Evolutionary conservation across 64 coral and sea anemone genomes (phyloP), one percentile per base, ranked within the genome.

Genomic region (Catalaphyllia jardinei): DNA sequence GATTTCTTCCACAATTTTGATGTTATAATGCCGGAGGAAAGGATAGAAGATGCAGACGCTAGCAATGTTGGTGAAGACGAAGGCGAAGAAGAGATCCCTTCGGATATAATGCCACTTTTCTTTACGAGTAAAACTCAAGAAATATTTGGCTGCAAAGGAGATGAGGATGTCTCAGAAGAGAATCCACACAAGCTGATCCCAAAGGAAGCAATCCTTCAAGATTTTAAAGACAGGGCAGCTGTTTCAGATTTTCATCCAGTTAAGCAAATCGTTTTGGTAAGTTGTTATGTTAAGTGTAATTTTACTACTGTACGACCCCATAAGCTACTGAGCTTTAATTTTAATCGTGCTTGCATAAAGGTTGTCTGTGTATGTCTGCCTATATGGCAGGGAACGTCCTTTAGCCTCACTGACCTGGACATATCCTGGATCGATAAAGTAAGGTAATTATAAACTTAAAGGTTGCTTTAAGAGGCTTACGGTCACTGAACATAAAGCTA

Each of bases 121-220:
- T 99, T 99, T 61, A 99, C 97, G 0, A 99, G 94, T 71, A 99
- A 99, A 79, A 99, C 97, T 0, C 97, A 99, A 80, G 93, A 99
- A 76, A 93, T 99, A 76, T 99, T 99, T 93, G 94, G 79, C 64
- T 99, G 97, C 86, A 93, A 86, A 31, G 97, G 90, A 19, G 97
- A 95, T 55, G 97, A 99, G 62, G 97, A 95, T 89, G 97, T 99
- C n/a, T 95, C 88, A 12, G 97, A 91, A 22, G 97, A 99, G 51
- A 99, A 93, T 69, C 97, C 97, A 35, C 88, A 72, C 75, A 99
- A 99, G 54, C 31, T 95, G 39, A 91, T 99, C 67, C 46, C 61
- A 69, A 99, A 99, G 73, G 97, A 93, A 60, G 73, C 88, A 52
- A 93, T 99, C 46, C 50, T 95, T 52, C 91, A 95, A 62, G 97